A percentile compares a stretch with the other conserved stretches of the same genome.
Conservation (phyloP, 2,888 invertebrate genomes). For the Melieria picta region DNA sequence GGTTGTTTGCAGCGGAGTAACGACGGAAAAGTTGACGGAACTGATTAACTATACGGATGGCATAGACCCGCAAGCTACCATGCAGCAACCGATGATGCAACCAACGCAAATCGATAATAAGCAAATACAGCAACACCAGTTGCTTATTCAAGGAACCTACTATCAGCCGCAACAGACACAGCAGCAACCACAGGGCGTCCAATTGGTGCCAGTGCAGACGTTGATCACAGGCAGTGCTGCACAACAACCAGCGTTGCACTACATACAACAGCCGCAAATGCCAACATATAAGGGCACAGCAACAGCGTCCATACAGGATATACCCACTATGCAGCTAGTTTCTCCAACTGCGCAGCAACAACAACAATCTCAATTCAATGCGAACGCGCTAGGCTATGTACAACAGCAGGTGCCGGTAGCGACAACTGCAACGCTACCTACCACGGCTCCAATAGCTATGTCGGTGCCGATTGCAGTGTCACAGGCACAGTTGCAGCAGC, state of each 20-base stretch:
- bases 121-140: no score
- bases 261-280: conserved; percentile 55
- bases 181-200: conserved; percentile 39
- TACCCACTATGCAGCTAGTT: conserved; percentile 48
- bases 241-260: conserved; percentile 52
- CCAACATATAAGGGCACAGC: conserved; percentile 47
- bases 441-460: conserved; percentile 14
- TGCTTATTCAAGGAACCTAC: no score
- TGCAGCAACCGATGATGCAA: conserved; percentile 56
- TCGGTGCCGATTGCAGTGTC: conserved; percentile 39
- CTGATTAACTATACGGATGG: neutral
- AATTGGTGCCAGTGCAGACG: conserved; percentile 50
- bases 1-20: no score
- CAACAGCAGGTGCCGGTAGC: conserved; percentile 31
- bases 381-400: conserved; percentile 54
- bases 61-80: neutral
- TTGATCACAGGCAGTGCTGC: conserved; percentile 2
- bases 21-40: conserved; percentile 1
- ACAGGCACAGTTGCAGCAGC: conserved; percentile 44
- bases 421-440: conserved; percentile 24
- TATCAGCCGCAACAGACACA: conserved; percentile 61
- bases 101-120: conserved; percentile 19
- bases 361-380: conserved; percentile 42
- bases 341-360: conserved; percentile 42
- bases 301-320: conserved; percentile 45